These are phyloP conservation scores for Margaritifera margaritifera DNA, from an alignment of 2,888 invertebrate genomes.

Conservation along the genomic window DNA sequence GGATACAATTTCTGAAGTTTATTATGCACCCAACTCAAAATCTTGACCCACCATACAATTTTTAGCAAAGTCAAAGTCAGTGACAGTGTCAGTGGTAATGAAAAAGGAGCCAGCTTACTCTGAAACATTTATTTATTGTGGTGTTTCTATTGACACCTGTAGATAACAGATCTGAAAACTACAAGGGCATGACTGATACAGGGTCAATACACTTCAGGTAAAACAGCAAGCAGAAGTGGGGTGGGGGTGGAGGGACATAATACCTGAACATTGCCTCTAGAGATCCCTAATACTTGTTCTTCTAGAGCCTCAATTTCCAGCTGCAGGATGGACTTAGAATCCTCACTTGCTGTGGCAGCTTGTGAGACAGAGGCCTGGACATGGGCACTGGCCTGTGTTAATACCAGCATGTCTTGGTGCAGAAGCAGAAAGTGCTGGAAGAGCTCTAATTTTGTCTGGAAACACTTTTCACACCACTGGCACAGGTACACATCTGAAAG, in stretches of 20 bases:
- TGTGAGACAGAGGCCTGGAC: slow-evolving; percentile 6
- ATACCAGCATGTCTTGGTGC: slow-evolving; percentile 44
- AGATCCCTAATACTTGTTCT: slow-evolving; percentile 31
- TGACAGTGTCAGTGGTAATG: no score
- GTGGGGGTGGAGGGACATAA: background rate
- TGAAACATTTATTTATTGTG: background rate
- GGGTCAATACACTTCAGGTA: no score
- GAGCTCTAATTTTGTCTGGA: slow-evolving; percentile 37
- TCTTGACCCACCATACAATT: no score
- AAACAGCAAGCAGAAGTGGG: background rate
- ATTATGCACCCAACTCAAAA: no score
- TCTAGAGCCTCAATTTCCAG: slow-evolving; percentile 35
- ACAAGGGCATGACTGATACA: slow-evolving; percentile 1
- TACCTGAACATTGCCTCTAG: slow-evolving; percentile 20
- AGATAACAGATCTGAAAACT: background rate
- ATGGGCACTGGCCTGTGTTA: slow-evolving; percentile 22
- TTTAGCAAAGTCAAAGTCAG: no score
- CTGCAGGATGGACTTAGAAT: slow-evolving; percentile 20
- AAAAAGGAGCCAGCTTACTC: background rate
- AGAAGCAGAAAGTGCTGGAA: slow-evolving; percentile 41
- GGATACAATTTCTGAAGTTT: no score
- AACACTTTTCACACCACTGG: slow-evolving; percentile 48
- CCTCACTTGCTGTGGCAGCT: slow-evolving; percentile 5
- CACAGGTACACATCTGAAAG: slow-evolving; percentile 43
- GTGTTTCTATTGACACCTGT: background rate